Evolutionary conservation across 2,113 vertebrate genomes (phyloP).

Genomic region (Elephas maximus): DNA sequence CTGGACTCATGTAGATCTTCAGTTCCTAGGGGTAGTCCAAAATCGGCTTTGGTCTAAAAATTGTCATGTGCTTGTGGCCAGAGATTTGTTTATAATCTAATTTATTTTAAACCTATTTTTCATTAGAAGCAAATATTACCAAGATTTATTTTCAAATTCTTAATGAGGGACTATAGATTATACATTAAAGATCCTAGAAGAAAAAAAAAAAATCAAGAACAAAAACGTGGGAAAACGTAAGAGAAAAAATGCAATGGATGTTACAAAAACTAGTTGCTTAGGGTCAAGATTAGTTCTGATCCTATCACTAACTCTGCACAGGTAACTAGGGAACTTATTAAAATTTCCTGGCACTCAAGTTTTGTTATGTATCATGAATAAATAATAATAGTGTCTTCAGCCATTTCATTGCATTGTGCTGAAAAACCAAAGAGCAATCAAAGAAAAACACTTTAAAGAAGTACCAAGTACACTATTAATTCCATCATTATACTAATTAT

Average conservation of each 20-base stretch:
- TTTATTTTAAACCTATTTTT: constrained; percentile 45
- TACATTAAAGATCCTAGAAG: not conserved
- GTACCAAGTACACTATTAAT: not conserved
- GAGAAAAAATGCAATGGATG: not conserved
- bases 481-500: not conserved
- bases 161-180: not conserved
- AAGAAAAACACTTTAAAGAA: not conserved
- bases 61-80: not conserved
- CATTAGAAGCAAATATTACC: not conserved
- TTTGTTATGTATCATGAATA: not conserved
- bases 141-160: constrained; percentile 33
- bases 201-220: not conserved
- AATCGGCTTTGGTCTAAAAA: constrained; percentile 40
- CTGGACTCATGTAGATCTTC: not conserved
- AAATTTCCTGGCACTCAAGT: not conserved
- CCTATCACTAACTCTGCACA: not conserved
- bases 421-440: not conserved
- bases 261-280: not conserved
- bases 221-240: not conserved
- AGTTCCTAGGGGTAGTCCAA: constrained; percentile 36
- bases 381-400: not conserved
- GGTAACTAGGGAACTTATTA: not conserved
- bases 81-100: not conserved
- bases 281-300: not conserved
- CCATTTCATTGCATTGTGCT: not conserved